Evolutionary conservation across 1,140 invertebrate genomes (phyloP).

Genomic region (Drosophila aff.): DNA sequence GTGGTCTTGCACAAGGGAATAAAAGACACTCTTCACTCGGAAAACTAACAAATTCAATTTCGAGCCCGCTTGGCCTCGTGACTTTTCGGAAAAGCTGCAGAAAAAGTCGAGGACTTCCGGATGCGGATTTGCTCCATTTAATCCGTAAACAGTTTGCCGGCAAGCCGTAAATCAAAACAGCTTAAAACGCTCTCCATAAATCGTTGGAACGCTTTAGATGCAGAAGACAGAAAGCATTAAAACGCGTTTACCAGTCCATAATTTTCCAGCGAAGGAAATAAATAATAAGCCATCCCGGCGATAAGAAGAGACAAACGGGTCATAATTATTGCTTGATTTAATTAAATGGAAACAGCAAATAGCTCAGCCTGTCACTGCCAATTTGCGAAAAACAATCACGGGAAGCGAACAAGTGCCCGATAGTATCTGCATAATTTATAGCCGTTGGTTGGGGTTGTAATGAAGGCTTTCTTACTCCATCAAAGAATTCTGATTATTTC

Average conservation of each 20-base stretch:
- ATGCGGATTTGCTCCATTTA: conserved; percentile 30
- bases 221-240: conserved; percentile 35
- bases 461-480: not conserved
- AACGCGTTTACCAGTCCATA: conserved; percentile 27
- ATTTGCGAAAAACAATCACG: conserved; percentile 33
- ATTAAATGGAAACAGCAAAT: conserved; percentile 49
- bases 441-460: not conserved
- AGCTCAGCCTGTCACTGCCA: conserved; percentile 22
- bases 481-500: not conserved
- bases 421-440: conserved; percentile 57
- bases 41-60: conserved; percentile 66
- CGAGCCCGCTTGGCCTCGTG: conserved; percentile 50
- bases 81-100: not conserved
- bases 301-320: conserved; percentile 30
- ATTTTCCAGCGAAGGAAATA: conserved; percentile 20
- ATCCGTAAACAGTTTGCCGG: conserved; percentile 36
- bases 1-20: not conserved
- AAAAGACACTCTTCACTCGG: conserved; percentile 17
- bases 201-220: conserved; percentile 21
- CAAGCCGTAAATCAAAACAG: conserved; percentile 72
- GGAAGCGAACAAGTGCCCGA: not conserved
- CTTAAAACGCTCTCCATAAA: conserved; percentile 58
- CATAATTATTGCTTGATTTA: conserved; percentile 54
- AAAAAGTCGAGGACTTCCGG: not conserved
- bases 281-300: conserved; percentile 9